A percentile compares a stretch with the other conserved stretches of the same genome.
Evolutionary conservation across 2,113 vertebrate species (phyloP).

Genomic region (Pandion haliaetus): DNA sequence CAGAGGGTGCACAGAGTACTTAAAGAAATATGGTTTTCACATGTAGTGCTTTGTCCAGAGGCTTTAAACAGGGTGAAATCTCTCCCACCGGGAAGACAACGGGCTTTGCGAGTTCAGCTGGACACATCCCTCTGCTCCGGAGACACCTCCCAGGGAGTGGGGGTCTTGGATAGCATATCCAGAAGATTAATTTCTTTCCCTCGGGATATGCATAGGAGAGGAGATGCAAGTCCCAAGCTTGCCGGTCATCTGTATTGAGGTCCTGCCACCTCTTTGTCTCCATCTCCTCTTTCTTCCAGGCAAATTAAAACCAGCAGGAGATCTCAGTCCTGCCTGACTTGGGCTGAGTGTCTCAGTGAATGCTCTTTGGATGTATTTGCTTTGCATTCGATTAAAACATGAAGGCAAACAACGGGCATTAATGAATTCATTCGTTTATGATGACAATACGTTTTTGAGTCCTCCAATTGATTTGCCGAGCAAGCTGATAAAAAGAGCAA

Average conservation of each 20-base stretch:
- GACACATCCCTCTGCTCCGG: neutral
- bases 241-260: neutral
- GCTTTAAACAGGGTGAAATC: neutral
- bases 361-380: neutral
- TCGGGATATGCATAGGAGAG: neutral
- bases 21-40: neutral
- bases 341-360: neutral
- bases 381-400: slow-evolving; percentile 43
- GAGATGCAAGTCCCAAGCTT: neutral
- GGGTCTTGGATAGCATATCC: neutral
- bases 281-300: neutral
- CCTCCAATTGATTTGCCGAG: slow-evolving; percentile 54
- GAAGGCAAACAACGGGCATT: slow-evolving; percentile 37
- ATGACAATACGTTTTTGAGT: slow-evolving; percentile 41
- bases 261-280: neutral
- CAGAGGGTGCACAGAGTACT: neutral
- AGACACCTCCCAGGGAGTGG: rapidly evolving
- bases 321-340: neutral
- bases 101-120: rapidly evolving
- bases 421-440: slow-evolving; percentile 60
- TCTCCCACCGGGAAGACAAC: neutral
- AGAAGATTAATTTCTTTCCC: neutral
- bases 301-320: neutral
- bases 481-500: slow-evolving; percentile 61
- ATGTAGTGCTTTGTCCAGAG: neutral